Evolutionary conservation across 2,113 vertebrate species (phyloP).

Genomic region (Cariama cristata): DNA sequence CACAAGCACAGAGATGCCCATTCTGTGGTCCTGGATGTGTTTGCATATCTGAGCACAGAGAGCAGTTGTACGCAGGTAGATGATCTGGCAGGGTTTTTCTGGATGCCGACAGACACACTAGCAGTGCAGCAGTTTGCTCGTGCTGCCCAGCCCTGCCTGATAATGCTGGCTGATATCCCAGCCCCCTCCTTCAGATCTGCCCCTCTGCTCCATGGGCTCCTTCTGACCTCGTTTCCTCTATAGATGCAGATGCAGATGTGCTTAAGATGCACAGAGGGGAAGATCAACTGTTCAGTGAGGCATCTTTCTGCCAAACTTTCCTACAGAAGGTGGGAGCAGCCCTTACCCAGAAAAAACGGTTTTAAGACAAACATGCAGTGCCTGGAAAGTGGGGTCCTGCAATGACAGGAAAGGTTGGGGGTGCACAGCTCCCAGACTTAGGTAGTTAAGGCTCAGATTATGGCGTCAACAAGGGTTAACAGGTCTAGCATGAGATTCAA

Average conservation of each 20-base stretch:
- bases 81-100: not conserved
- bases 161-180: not conserved
- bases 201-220: not conserved
- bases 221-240: not conserved
- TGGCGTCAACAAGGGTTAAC: not conserved
- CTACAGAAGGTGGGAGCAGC: not conserved
- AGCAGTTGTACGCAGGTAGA: not conserved
- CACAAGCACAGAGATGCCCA: fast-evolving
- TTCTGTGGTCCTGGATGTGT: fast-evolving
- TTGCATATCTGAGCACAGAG: not conserved
- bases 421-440: not conserved
- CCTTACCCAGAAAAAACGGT: fast-evolving
- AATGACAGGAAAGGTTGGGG: not conserved
- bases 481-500: not conserved
- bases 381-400: not conserved
- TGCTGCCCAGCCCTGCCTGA: not conserved
- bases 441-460: not conserved
- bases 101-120: not conserved
- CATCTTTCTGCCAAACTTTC: not conserved
- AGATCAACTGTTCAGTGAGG: not conserved
- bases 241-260: not conserved
- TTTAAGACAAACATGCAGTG: not conserved
- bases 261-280: not conserved
- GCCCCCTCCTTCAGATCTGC: not conserved
- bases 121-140: not conserved